Evolutionary conservation across 2,113 vertebrate species (phyloP).

Genomic region (Catharus fuscescens): DNA sequence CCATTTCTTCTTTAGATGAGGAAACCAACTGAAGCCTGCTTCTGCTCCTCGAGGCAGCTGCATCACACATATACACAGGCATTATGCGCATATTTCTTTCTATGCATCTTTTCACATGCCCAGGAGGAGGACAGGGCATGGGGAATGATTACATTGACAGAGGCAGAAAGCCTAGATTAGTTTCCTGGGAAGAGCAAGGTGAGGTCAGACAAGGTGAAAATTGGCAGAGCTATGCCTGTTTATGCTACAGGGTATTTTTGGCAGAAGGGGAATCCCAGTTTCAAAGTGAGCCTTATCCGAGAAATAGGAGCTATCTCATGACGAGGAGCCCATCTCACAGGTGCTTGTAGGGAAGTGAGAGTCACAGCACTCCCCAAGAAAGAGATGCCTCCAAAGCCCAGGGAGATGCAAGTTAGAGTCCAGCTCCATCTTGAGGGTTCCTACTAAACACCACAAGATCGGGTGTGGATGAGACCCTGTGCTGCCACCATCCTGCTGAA

Average conservation of each 20-base stretch:
- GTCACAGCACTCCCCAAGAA: background rate
- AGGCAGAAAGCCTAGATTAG: background rate
- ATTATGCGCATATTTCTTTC: background rate
- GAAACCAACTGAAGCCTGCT: background rate
- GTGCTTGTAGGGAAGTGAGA: background rate
- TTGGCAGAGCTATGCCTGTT: background rate
- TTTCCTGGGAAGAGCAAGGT: background rate
- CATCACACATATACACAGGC: background rate
- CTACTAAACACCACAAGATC: rapidly evolving
- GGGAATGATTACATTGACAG: background rate
- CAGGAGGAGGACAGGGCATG: background rate
- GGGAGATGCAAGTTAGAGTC: background rate
- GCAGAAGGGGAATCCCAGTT: background rate
- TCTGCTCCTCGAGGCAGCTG: background rate
- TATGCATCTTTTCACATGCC: background rate
- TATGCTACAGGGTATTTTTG: background rate
- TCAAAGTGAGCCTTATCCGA: background rate
- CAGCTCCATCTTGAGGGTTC: background rate
- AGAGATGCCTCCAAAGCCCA: background rate
- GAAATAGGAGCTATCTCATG: background rate
- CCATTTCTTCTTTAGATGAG: background rate
- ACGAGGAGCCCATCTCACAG: rapidly evolving
- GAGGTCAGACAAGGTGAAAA: background rate
- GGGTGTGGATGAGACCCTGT: rapidly evolving
- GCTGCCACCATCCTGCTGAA: rapidly evolving